phyloP scores from a whole-genome alignment of 2,888 invertebrate species.

The Limnephilus lunatus region DNA sequence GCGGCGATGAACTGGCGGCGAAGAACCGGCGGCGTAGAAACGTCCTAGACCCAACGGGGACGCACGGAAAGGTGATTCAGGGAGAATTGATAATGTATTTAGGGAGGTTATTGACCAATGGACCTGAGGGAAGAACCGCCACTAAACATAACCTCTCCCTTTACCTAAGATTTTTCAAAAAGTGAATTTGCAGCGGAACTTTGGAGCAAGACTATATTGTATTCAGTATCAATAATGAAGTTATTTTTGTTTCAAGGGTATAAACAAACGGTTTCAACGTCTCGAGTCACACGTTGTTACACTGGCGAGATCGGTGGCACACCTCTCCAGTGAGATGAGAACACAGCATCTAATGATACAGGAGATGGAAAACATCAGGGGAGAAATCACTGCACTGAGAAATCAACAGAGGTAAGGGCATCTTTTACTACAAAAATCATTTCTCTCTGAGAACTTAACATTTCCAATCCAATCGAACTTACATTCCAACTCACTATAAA shows the following conservation, averaged over 20 bases:
- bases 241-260: conserved; percentile 76
- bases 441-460: background rate
- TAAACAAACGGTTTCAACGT: conserved; percentile 91
- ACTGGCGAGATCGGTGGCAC: conserved; percentile 92
- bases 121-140: no score
- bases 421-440: background rate
- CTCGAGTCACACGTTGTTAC: conserved; percentile 95
- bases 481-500: background rate
- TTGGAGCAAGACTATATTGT: background rate
- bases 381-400: conserved; percentile 87
- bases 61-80: no score
- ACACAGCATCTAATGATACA: conserved; percentile 93
- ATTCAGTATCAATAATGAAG: background rate
- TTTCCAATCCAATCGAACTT: background rate
- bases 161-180: background rate
- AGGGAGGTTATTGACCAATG: no score
- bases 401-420: conserved; percentile 78
- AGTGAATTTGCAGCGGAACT: background rate
- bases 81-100: no score
- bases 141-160: no score
- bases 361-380: conserved; percentile 91
- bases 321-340: conserved; percentile 93
- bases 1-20: no score
- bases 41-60: no score
- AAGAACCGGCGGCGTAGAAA: no score